A percentile compares a stretch with the other conserved stretches of the same genome.
Conservation (phyloP, 2,888 invertebrate species). For the Tinea pellionella region DNA sequence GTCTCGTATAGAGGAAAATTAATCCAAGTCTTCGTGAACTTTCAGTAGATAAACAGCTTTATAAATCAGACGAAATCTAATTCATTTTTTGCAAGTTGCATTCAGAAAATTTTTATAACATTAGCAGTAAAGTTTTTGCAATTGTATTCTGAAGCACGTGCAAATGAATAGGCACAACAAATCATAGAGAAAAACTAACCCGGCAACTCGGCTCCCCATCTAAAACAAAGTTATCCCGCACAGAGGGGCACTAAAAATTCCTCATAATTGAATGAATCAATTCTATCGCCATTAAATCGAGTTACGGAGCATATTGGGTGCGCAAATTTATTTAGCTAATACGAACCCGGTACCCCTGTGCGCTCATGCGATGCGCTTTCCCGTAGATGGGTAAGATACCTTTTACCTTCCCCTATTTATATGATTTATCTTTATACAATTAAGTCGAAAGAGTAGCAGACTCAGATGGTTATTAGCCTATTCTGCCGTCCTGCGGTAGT, state of each 20-base stretch:
- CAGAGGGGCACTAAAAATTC: conserved; percentile 66
- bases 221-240: conserved; percentile 62
- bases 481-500: too few species aligned
- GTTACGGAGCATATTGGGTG: conserved; percentile 68
- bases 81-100: too few species aligned
- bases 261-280: conserved; percentile 70
- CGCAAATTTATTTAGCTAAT: conserved; percentile 70
- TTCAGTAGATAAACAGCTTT: conserved; percentile 19
- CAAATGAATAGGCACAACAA: neutral
- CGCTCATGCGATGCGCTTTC: conserved; percentile 29
- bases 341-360: conserved; percentile 32
- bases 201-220: conserved; percentile 7
- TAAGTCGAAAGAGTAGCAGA: too few species aligned
- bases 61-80: too few species aligned
- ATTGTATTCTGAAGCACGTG: neutral
- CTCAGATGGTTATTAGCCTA: too few species aligned
- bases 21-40: conserved; percentile 14
- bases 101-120: too few species aligned
- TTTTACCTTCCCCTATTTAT: neutral
- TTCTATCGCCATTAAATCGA: conserved; percentile 70
- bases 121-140: neutral
- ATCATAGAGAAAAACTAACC: conserved; percentile 9
- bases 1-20: conserved; percentile 17
- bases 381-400: conserved; percentile 29
- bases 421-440: neutral